A percentile compares a stretch with the other conserved stretches of the same genome.
Evolutionary conservation across 2,888 invertebrate genomes (phyloP).

Genomic region (Drosophila pseudotakahashii): DNA sequence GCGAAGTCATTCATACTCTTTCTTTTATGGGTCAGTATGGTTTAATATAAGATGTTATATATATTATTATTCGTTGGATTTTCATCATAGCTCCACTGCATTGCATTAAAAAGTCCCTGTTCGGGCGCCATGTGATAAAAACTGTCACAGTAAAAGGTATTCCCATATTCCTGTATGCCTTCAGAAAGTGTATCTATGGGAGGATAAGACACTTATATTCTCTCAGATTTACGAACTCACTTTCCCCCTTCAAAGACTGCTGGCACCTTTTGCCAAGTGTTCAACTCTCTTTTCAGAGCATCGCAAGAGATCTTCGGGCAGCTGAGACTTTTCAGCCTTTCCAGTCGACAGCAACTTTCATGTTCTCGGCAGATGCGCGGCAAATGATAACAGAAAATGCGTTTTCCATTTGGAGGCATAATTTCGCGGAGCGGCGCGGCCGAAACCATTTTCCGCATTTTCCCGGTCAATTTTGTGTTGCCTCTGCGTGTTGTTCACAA

Average conservation of each 20-base stretch:
- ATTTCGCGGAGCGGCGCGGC: slow-evolving; percentile 44
- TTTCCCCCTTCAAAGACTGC: slow-evolving; percentile 18
- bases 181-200: not conserved
- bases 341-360: slow-evolving; percentile 39
- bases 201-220: not conserved
- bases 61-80: too few relatives aligned
- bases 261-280: not conserved
- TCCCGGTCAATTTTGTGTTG: slow-evolving; percentile 32
- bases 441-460: slow-evolving; percentile 70
- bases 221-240: slow-evolving; percentile 14
- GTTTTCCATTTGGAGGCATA: slow-evolving; percentile 69
- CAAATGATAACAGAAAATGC: slow-evolving; percentile 71
- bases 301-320: not conserved
- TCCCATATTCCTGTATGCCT: too few relatives aligned
- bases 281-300: slow-evolving; percentile 7
- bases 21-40: too few relatives aligned
- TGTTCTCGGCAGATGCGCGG: slow-evolving; percentile 60
- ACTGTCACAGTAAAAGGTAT: too few relatives aligned
- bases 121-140: too few relatives aligned
- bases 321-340: slow-evolving; percentile 7
- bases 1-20: slow-evolving; percentile 7
- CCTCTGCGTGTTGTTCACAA: slow-evolving; percentile 32
- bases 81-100: too few relatives aligned
- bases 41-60: not conserved
- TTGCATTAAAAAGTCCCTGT: too few relatives aligned